Percentiles rank a stretch among this genome's conserved stretches.
Conservation (phyloP, 1,140 invertebrate genomes). For the Bombus waltoni region DNA sequence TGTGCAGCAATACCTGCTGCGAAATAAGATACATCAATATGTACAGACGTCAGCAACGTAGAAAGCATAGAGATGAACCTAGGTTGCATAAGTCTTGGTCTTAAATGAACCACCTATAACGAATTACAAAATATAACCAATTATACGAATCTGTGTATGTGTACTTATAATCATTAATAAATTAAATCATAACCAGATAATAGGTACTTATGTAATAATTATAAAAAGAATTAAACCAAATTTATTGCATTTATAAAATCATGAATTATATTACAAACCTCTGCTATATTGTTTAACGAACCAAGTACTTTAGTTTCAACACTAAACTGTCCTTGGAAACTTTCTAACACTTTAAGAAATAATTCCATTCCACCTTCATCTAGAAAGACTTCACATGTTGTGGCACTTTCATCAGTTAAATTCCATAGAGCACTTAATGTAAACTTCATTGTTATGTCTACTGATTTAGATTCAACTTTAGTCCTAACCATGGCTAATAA, state of each 20-base stretch:
- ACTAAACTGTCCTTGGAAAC: constrained; percentile 85
- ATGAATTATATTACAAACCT: constrained; percentile 82
- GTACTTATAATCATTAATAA: constrained; percentile 11
- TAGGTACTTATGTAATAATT: background rate
- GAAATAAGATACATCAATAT: constrained; percentile 93
- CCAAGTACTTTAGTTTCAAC: constrained; percentile 93
- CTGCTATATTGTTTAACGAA: constrained; percentile 92
- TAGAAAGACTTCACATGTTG: constrained; percentile 89
- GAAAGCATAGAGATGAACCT: constrained; percentile 86
- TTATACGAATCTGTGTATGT: no score
- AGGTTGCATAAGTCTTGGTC: constrained; percentile 86
- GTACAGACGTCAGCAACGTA: constrained; percentile 85
- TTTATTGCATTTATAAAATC: background rate
- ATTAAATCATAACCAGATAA: background rate
- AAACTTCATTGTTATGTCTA: constrained; percentile 92
- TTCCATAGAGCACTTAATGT: constrained; percentile 93
- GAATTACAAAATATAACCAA: constrained; percentile 23
- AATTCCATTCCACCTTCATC: constrained; percentile 88
- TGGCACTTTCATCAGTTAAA: constrained; percentile 90
- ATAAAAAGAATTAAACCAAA: background rate
- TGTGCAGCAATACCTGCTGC: constrained; percentile 92
- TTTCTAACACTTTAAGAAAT: constrained; percentile 87
- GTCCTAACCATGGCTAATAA: constrained; percentile 87
- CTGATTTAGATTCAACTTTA: constrained; percentile 84
- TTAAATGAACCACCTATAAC: constrained; percentile 79